Percentiles rank a stretch among this genome's conserved stretches.
These are phyloP conservation scores for Callimorpha dominula DNA, from an alignment of 2,888 invertebrate genomes.

Conservation along the genomic window DNA sequence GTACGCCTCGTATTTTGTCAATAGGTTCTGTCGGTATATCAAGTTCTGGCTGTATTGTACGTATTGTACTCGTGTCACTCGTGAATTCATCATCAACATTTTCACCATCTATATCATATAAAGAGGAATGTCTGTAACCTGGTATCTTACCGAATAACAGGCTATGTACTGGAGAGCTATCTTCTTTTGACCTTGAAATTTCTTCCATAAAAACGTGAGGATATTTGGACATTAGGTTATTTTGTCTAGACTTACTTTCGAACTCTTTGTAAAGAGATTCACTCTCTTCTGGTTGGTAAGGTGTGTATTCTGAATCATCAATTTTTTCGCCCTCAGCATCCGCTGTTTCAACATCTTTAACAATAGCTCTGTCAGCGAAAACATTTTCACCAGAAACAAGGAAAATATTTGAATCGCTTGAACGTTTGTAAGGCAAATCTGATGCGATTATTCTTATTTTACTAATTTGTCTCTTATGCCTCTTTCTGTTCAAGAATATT, in stretches of 20 bases:
- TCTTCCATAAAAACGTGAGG: conserved; percentile 77
- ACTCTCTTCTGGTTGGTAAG: conserved; percentile 52
- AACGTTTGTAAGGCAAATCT: conserved; percentile 55
- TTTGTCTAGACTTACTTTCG: conserved; percentile 57
- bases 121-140: conserved; percentile 15
- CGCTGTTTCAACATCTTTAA: conserved; percentile 60
- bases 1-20: conserved; percentile 42
- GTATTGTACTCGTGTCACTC: background rate
- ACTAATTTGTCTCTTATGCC: conserved; percentile 71
- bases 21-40: conserved; percentile 16
- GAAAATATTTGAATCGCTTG: conserved; percentile 67
- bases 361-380: conserved; percentile 64
- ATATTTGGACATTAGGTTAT: conserved; percentile 73
- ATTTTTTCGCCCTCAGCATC: conserved; percentile 38
- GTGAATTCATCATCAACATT: conserved; percentile 18
- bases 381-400: conserved; percentile 70
- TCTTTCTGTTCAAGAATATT: conserved; percentile 65
- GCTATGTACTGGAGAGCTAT: conserved; percentile 36
- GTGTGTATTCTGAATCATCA: conserved; percentile 51
- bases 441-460: conserved; percentile 73
- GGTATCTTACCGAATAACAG: conserved; percentile 35
- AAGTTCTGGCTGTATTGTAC: background rate
- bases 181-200: conserved; percentile 59
- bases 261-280: conserved; percentile 51
- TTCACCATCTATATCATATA: conserved; percentile 6